A percentile compares a stretch with the other conserved stretches of the same genome.
These are phyloP conservation scores for Galaxea fascicularis DNA, from an alignment of 92 coral and sea anemone genomes.

Conservation along the genomic window DNA sequence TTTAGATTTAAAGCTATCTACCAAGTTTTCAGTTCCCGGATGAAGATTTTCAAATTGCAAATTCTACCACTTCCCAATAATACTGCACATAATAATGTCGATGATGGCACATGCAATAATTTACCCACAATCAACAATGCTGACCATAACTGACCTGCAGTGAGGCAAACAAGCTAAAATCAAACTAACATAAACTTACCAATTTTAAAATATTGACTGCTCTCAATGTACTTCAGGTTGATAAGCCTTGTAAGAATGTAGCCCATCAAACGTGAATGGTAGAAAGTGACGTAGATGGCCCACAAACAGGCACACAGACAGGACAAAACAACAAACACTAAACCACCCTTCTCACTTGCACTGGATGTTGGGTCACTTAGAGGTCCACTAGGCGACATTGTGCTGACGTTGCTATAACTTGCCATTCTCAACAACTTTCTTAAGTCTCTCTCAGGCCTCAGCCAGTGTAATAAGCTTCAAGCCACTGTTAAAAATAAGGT, in stretches of 20 bases:
- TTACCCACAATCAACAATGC: no score
- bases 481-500: neutral
- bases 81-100: no score
- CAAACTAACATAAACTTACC: constrained; percentile 67
- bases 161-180: neutral
- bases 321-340: constrained; percentile 81
- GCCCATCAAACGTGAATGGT: constrained; percentile 91
- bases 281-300: constrained; percentile 92
- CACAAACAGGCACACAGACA: constrained; percentile 85
- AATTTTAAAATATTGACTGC: constrained; percentile 89
- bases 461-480: neutral
- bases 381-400: neutral
- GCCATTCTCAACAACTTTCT: neutral
- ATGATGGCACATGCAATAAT: no score
- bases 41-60: no score
- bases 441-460: neutral
- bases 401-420: constrained; percentile 18
- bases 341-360: constrained; percentile 21
- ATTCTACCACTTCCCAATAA: no score
- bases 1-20: no score
- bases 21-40: no score
- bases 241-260: constrained; percentile 81
- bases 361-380: neutral
- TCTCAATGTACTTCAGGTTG: constrained; percentile 80
- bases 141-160: neutral